Base-by-base conservation (phyloP, 2,888 invertebrate species). In the Cryptus armator region DNA sequence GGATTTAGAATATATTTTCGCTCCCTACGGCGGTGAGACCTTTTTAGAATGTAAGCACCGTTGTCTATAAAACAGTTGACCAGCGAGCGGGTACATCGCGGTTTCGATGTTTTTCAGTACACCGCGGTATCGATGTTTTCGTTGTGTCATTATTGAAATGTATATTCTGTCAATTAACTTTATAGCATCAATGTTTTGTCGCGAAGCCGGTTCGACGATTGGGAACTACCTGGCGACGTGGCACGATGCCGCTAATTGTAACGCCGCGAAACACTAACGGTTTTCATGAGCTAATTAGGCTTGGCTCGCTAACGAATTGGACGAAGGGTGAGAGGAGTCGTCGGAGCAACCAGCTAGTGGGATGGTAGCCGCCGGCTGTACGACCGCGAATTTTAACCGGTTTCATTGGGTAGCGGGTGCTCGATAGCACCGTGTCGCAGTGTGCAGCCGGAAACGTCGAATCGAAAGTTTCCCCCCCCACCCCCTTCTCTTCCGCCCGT, bases 291-390 rank as follows among this genome's bases (percentile, higher is more conserved):
- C 72, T 85, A 77, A 85, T 85, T 83, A 85, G 76, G 76, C 56
- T n/a, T 72, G 51, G 59, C 37, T 53, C 67, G 79, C 53, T 85
- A 80, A 83, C 83, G 85, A 83, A 83, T 83, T 75, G 71, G 62
- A 9, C 7, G 6, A 37, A 59, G 24, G 24, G 7, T 59, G 43
- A 32, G 14, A 59, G 59, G 79, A 51, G 62, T 67, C 29, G 48
- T 59, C 29, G 14, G 29, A 53, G 46, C 16, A 19, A 67, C 62
- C 56, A 10, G 29, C 56, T 16, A 44, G 43, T 12, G 48, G 68
- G 48, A 24, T 19, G 32, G 48, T 14, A 24, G 16, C 12, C 46
- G 37, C n/a, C 19, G 14, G 56, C 29, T 29, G 48, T 14, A 53
- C 46, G 56, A 72, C 72, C 68, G 64, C 74, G 62, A 78, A 79